Conservation (phyloP, 2,888 invertebrate species). For the Lithosia quadra region DNA sequence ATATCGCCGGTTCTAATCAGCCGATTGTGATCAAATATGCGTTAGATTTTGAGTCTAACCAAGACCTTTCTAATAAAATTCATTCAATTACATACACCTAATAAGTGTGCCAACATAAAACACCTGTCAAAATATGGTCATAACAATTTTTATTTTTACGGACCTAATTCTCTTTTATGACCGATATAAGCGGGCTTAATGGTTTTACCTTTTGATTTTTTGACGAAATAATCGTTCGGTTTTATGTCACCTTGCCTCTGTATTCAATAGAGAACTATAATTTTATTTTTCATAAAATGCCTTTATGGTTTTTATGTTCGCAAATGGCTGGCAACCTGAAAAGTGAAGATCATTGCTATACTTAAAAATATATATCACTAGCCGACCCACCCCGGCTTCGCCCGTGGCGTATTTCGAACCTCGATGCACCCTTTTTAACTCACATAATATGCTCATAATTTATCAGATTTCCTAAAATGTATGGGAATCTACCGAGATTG, state of each 20-base stretch:
- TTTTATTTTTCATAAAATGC: conserved; percentile 37
- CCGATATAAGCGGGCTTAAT: conserved; percentile 49
- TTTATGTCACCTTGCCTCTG: conserved; percentile 38
- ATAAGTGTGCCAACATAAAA: conserved; percentile 1
- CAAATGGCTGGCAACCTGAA: neutral
- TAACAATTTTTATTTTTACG: conserved; percentile 49
- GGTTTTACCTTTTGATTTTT: conserved; percentile 49
- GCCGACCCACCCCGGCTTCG: too few species aligned
- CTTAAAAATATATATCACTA: too few species aligned
- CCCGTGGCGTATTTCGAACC: too few species aligned
- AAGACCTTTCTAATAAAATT: too few species aligned
- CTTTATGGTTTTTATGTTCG: conserved; percentile 31
- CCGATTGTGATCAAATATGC: too few species aligned
- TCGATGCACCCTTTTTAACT: too few species aligned
- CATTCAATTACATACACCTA: neutral
- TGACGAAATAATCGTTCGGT: conserved; percentile 41
- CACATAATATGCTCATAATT: too few species aligned
- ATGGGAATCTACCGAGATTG: too few species aligned
- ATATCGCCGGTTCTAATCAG: too few species aligned
- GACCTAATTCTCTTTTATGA: conserved; percentile 50
- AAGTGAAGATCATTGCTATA: neutral
- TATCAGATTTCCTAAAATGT: too few species aligned
- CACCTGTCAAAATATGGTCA: conserved; percentile 33
- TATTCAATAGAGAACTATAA: conserved; percentile 47
- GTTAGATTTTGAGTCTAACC: too few species aligned